Base-by-base conservation (phyloP, 1,140 invertebrate species). In the Drosophila dunni region DNA sequence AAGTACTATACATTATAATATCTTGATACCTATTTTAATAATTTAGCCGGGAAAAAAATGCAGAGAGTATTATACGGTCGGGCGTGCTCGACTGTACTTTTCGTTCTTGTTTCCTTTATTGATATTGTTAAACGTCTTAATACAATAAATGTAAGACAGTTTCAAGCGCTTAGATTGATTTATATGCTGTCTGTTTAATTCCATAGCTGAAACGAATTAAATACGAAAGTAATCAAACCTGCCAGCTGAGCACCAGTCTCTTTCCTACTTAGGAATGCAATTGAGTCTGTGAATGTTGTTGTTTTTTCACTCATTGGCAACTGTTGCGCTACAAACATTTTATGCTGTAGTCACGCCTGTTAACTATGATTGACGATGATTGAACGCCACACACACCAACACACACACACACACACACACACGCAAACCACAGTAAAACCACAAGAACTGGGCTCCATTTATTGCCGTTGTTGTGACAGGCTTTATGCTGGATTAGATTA, bases 191-290 rank as follows among this genome's bases (percentile, higher is more conserved):
- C 51, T 42, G 36, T 62, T 63, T 73, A 46, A 44, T 61, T 40
- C 44, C 53, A 20, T n/a, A 20, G 29, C n/a, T 36, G 36, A 9
- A n/a, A 5, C 53, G 68, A 84, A 75, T 81, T 56, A 85, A 84
- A 85, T 85, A 69, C 40, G 40, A 44, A 36, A 75, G 82, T 86
- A 81, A 85, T 86, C 82, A 85, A 85, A 86, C 70, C 64, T 79
- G 67, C 75, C 81, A 85, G 85, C 71, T 85, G 81, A 64, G 62
- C 42, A 29, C 24, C 24, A 29, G 5, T 29, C 9, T 33, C 24
- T 34, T 33, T 45, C 57, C 78, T 72, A 63, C 62, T 62, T 75
- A 54, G 67, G 82, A 85, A 88, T 79, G 75, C 75, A 82, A 70
- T 74, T 66, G 79, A 79, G 73, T 82, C 75, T 60, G 67, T 63